Percentiles rank a stretch among this genome's conserved stretches.
phyloP scores from a whole-genome alignment of 1,140 invertebrate species.

The Cotesia glomerata region DNA sequence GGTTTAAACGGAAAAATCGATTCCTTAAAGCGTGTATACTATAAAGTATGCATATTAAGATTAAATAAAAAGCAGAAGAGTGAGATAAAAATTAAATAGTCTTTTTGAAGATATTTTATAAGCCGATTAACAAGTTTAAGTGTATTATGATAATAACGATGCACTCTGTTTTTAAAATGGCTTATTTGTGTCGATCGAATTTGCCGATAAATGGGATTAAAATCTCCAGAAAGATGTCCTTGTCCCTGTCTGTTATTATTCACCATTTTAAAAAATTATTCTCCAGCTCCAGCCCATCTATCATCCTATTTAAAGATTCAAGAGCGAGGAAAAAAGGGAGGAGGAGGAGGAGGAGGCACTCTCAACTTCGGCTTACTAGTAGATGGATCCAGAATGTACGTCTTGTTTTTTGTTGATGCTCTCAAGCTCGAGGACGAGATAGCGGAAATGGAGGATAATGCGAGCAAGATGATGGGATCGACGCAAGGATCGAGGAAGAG shows the following conservation, averaged over 20 bases:
- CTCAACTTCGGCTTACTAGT: too few species aligned
- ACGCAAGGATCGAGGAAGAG: not conserved
- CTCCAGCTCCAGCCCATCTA: not conserved
- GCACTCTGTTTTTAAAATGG: not conserved
- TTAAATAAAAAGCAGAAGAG: not conserved
- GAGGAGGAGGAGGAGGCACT: too few species aligned
- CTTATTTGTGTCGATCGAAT: not conserved
- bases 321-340: too few species aligned
- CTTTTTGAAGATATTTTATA: not conserved
- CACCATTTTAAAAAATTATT: not conserved
- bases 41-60: too few species aligned
- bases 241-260: not conserved
- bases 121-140: conserved; percentile 1
- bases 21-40: too few species aligned
- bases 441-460: conserved; percentile 17
- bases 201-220: not conserved
- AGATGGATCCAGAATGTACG: not conserved
- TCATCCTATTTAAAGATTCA: not conserved
- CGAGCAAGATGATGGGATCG: conserved; percentile 10
- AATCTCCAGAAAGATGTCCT: not conserved
- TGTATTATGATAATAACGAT: not conserved
- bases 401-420: conserved; percentile 5
- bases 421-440: conserved; percentile 6
- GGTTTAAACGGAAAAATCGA: too few species aligned
- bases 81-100: conserved; percentile 6